Evolutionary conservation across 2,113 vertebrate species (phyloP), one percentile per base, ranked within the genome.

Genomic region (Hirundichthys speculiger): DNA sequence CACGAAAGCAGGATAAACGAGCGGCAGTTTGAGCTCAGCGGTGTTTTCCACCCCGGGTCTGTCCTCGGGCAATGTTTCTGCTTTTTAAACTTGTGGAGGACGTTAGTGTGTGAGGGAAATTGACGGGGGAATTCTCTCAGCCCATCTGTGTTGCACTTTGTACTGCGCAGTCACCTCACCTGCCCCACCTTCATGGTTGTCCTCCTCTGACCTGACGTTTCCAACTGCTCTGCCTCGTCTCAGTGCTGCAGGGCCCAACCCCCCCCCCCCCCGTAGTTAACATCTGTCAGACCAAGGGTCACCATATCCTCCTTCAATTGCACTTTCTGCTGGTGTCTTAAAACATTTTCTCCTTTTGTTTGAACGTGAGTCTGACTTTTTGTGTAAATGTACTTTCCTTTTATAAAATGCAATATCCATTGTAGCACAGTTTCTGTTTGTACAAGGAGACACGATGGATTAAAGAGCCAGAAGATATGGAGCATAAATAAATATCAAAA

Each of bases 371-470:
- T 76, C 49, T 40, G 22, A 60, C 47, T 70, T 59, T 76, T 45
- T 73, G 24, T 70, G 34, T 56, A 64, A 50, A 61, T 2, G 42
- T 76, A n/a, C 75, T 25, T 16, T 61, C 64, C 64, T 81, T 73
- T 47, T 57, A 50, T n/a, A 2, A 41, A 64, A 69, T 61, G 64
- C 75, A 77, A 75, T 62, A 41, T 55, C 52, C 67, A 69, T 71
- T 79, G 68, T 86, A 69, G 83, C 54, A 42, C 77, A 76, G 52
- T 69, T 67, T 72, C 48, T 58, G 78, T 79, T 76, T 67, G 84
- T 79, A 75, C 80, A 78, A 84, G 77, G 75, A 62, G 49, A 27
- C 13, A 39, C 30, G 54, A 38, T 62, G 64, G 53, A 55, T 63
- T 75, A 77, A 88, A 72, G 56, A 77, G 61, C 63, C 60, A 68